A percentile compares a stretch with the other conserved stretches of the same genome.
These are phyloP conservation scores for Proterorhinus semilunaris DNA, from an alignment of 2,113 vertebrate genomes.

Conservation along the genomic window DNA sequence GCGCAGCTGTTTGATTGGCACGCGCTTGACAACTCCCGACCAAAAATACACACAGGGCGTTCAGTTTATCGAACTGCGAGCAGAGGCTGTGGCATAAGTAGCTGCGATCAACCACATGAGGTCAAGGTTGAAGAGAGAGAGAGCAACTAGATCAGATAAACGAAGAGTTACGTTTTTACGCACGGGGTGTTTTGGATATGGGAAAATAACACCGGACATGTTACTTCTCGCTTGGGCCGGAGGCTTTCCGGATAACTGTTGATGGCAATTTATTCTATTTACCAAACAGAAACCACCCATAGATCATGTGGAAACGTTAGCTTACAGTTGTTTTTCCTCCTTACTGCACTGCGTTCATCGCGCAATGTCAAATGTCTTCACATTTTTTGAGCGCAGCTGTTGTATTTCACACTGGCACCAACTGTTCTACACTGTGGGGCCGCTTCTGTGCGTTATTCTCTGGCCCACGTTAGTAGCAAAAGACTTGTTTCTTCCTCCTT, in stretches of 20 bases:
- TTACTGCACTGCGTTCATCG: background rate
- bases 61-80: conserved; percentile 2
- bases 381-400: conserved; percentile 3
- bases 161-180: background rate
- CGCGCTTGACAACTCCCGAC: conserved; percentile 26
- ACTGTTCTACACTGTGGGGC: background rate
- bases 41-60: conserved; percentile 34
- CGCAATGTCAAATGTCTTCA: background rate
- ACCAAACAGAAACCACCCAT: background rate
- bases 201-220: background rate
- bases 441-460: background rate
- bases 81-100: background rate
- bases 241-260: background rate
- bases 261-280: background rate
- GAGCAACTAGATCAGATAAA: background rate
- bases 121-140: conserved; percentile 14
- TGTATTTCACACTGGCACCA: conserved; percentile 26
- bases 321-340: background rate
- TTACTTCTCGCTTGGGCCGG: background rate
- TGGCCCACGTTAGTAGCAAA: too few species aligned
- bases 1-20: conserved; percentile 38
- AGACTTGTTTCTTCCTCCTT: too few species aligned
- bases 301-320: background rate
- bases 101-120: background rate
- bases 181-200: background rate